phyloP scores from a whole-genome alignment of 2,797 vertebrate species.

The Micropoecilia bifurca region DNA sequence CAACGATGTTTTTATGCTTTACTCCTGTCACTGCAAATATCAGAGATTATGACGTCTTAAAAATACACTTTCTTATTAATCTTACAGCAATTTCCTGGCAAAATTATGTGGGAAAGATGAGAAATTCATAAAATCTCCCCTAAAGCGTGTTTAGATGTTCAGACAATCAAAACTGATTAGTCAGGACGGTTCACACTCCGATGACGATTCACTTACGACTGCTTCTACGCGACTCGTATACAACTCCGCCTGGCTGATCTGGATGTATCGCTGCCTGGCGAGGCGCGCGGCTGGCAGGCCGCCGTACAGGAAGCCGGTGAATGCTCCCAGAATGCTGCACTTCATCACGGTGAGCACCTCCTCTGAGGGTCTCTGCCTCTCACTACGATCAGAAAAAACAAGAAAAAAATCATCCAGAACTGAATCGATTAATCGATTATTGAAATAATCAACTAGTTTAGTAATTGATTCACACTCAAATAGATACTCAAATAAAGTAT shows the following conservation, averaged over 20 bases:
- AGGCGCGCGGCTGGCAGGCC: conserved; percentile 88
- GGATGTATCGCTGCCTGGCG: conserved; percentile 85
- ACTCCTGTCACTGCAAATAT: neutral
- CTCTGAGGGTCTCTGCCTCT: conserved; percentile 74
- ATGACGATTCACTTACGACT: conserved; percentile 80
- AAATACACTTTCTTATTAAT: neutral
- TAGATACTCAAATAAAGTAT: too few species aligned
- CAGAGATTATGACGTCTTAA: neutral
- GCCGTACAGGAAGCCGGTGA: conserved; percentile 86
- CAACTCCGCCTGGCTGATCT: conserved; percentile 86
- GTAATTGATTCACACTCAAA: too few species aligned
- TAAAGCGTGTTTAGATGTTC: neutral
- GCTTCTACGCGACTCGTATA: conserved; percentile 88
- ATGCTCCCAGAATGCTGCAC: conserved; percentile 68
- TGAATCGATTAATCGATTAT: too few species aligned
- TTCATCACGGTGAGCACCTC: conserved; percentile 82
- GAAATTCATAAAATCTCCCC: neutral
- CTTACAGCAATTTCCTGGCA: neutral
- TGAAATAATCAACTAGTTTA: too few species aligned
- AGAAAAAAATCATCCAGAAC: too few species aligned
- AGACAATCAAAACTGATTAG: neutral
- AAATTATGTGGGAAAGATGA: neutral
- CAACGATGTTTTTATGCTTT: too few species aligned
- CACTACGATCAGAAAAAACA: conserved; percentile 66
- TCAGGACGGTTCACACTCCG: neutral